phyloP scores from a whole-genome alignment of 2,113 vertebrate genomes.

The Pelmatolapia mariae region DNA sequence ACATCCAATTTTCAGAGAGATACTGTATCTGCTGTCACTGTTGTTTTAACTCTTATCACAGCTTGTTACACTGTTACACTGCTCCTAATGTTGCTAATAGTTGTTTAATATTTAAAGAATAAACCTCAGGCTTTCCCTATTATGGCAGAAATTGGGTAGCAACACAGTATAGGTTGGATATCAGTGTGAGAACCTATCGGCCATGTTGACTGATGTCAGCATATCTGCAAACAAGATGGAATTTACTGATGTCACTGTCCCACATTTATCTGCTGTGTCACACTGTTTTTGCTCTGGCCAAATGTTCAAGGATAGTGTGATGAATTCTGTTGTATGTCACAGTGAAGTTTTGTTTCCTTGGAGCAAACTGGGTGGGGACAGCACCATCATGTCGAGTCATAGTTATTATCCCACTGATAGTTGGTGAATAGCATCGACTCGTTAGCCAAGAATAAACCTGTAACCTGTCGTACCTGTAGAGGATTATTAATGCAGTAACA shows the following conservation, averaged over 20 bases:
- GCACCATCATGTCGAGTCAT: not conserved
- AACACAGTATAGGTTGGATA: not conserved
- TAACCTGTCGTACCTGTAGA: rapidly evolving
- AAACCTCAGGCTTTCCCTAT: not conserved
- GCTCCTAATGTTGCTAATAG: not conserved
- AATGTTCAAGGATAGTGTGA: not conserved
- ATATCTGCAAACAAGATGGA: not conserved
- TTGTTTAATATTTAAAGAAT: not conserved
- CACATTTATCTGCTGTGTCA: not conserved
- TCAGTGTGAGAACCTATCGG: not conserved
- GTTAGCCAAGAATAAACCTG: not conserved
- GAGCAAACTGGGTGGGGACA: not conserved
- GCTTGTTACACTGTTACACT: not conserved
- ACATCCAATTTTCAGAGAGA: not conserved
- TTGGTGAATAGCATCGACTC: not conserved
- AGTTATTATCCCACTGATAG: not conserved
- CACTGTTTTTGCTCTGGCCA: not conserved
- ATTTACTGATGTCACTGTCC: not conserved
- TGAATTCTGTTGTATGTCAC: not conserved
- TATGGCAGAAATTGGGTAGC: not conserved
- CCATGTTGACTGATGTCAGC: not conserved
- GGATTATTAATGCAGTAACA: rapidly evolving
- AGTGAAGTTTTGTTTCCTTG: not conserved
- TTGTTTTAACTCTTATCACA: not conserved
- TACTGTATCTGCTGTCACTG: not conserved